These are phyloP conservation scores for Acanthosepion lycidas DNA, from an alignment of 2,888 invertebrate species.

Conservation along the genomic window DNA sequence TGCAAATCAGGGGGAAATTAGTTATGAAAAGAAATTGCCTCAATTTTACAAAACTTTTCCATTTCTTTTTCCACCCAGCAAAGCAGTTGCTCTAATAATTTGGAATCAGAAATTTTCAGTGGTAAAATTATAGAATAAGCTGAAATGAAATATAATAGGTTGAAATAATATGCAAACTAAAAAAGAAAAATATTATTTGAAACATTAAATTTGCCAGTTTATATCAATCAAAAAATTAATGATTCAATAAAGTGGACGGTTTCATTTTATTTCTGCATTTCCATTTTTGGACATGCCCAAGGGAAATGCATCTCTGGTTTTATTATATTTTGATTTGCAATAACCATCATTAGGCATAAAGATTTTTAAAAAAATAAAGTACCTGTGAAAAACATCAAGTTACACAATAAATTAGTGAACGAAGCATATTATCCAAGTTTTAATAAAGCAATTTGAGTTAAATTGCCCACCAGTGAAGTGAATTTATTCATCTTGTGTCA, in stretches of 20 bases:
- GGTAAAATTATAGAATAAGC: conserved; percentile 33
- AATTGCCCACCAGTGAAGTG: background rate
- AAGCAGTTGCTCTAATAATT: conserved; percentile 33
- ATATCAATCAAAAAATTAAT: conserved; percentile 17
- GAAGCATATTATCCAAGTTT: conserved; percentile 15
- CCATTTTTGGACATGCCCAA: conserved; percentile 33
- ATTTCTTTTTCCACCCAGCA: conserved; percentile 3
- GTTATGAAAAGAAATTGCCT: conserved; percentile 33
- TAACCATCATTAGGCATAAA: background rate
- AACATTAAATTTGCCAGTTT: conserved; percentile 1
- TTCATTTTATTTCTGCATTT: background rate
- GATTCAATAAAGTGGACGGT: background rate
- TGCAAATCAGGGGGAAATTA: conserved; percentile 15
- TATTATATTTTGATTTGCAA: background rate
- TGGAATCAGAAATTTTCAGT: conserved; percentile 15
- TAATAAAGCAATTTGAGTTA: conserved; percentile 33
- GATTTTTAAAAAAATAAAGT: background rate
- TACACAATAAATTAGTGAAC: background rate
- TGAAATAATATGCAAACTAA: background rate
- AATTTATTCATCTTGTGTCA: conserved; percentile 33
- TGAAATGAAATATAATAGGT: conserved; percentile 33
- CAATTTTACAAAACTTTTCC: background rate
- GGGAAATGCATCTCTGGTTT: background rate
- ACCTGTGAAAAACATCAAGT: background rate
- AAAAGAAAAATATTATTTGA: background rate